A percentile compares a stretch with the other conserved stretches of the same genome.
Conservation (phyloP, 2,797 vertebrate genomes). For the Leontocebus nigricollis region DNA sequence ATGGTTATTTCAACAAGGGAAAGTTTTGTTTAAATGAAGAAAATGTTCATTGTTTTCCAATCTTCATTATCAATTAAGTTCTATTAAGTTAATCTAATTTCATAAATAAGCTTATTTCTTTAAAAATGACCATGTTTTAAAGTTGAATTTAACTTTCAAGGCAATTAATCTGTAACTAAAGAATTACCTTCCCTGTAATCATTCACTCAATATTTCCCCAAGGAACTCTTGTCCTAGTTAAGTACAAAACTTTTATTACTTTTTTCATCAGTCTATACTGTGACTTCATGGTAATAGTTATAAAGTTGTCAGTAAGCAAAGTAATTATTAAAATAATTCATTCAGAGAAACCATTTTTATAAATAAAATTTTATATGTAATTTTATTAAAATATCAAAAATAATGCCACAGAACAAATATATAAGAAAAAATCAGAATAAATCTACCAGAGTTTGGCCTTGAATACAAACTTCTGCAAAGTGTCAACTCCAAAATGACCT, state of each 20-base stretch:
- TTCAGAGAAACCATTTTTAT: not conserved
- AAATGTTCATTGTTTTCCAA: conserved; percentile 23
- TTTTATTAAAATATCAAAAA: conserved; percentile 66
- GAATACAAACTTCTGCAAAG: conserved; percentile 19
- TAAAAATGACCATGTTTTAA: conserved; percentile 48
- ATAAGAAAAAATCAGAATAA: conserved; percentile 39
- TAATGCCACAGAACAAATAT: conserved; percentile 47
- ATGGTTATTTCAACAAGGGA: conserved; percentile 28
- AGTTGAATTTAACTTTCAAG: conserved; percentile 77
- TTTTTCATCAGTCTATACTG: conserved; percentile 80
- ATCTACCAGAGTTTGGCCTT: not conserved
- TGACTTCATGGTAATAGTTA: conserved; percentile 75
- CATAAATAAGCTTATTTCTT: conserved; percentile 54
- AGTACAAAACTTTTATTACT: conserved; percentile 79
- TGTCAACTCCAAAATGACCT: not conserved
- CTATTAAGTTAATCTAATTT: conserved; percentile 52
- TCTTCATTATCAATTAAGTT: conserved; percentile 52
- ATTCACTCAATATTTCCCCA: conserved; percentile 80
- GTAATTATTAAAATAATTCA: conserved; percentile 76
- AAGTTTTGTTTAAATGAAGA: conserved; percentile 50
- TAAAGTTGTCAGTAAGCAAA: conserved; percentile 76
- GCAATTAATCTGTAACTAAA: conserved; percentile 83
- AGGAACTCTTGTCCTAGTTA: conserved; percentile 83
- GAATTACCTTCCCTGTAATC: conserved; percentile 82
- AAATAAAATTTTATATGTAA: conserved; percentile 58